Percentiles rank a stretch among this genome's conserved stretches.
These are phyloP conservation scores for Acanthurus lineatus DNA, from an alignment of 2,797 vertebrate species.

Conservation along the genomic window DNA sequence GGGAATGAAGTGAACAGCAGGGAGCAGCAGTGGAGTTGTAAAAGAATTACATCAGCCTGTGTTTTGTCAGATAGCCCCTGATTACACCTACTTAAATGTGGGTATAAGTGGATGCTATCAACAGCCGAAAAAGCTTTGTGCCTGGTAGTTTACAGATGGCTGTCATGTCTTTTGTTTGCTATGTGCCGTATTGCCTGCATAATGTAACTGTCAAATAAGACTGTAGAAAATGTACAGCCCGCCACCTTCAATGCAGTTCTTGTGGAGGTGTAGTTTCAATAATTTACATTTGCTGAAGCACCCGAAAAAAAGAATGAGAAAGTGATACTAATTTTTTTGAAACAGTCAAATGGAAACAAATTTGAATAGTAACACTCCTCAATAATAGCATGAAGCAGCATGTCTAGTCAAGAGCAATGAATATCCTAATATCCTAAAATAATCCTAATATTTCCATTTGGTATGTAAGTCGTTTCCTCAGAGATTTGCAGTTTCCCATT, in stretches of 20 bases:
- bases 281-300: background rate
- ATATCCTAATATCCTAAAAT: background rate
- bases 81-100: slow-evolving; percentile 23
- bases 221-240: slow-evolving; percentile 11
- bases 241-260: slow-evolving; percentile 27
- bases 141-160: background rate
- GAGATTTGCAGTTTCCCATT: background rate
- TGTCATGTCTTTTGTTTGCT: slow-evolving; percentile 2
- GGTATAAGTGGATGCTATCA: background rate
- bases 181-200: background rate
- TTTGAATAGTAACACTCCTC: slow-evolving; percentile 1
- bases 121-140: slow-evolving; percentile 1
- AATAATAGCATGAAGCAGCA: background rate
- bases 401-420: slow-evolving; percentile 11
- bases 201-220: background rate
- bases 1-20: slow-evolving; percentile 52
- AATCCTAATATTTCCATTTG: background rate
- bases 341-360: background rate
- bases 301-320: background rate
- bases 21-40: slow-evolving; percentile 55
- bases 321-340: background rate
- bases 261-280: slow-evolving; percentile 6
- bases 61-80: slow-evolving; percentile 17
- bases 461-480: background rate
- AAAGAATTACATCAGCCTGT: slow-evolving; percentile 14